These are phyloP conservation scores for Chelmon rostratus DNA, from an alignment of 2,797 vertebrate species.

Conservation along the genomic window DNA sequence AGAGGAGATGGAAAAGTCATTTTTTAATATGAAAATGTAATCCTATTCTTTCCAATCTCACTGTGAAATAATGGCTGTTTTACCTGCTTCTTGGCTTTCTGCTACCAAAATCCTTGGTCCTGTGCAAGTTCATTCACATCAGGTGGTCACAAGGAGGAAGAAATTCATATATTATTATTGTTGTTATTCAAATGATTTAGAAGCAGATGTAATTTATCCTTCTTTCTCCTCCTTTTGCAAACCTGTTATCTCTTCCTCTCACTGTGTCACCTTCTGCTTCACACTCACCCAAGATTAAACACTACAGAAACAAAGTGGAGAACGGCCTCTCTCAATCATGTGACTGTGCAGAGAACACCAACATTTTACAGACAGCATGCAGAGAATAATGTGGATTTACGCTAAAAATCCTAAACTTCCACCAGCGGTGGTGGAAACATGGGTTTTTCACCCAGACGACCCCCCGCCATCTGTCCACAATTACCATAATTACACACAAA, in stretches of 20 bases:
- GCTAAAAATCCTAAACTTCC: conserved; percentile 78
- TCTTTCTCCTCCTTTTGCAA: neutral
- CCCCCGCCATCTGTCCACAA: conserved; percentile 73
- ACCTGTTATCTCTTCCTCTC: neutral
- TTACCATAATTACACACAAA: conserved; percentile 43
- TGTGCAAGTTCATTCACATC: neutral
- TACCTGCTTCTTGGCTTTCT: neutral
- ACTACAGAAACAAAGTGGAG: neutral
- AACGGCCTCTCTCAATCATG: neutral
- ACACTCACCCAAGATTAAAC: neutral
- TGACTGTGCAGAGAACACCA: conserved; percentile 16
- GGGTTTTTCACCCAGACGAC: conserved; percentile 54
- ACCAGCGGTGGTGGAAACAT: conserved; percentile 68
- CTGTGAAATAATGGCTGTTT: conserved; percentile 6
- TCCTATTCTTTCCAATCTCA: neutral
- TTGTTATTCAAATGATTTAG: neutral
- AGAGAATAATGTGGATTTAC: conserved; percentile 63
- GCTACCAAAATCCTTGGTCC: neutral
- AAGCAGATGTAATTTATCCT: neutral
- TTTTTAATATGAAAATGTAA: conserved; percentile 39
- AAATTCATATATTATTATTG: neutral
- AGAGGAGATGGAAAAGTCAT: conserved; percentile 24
- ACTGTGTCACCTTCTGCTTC: neutral
- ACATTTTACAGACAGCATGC: conserved; percentile 16
- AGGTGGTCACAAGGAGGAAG: neutral